A percentile compares a stretch with the other conserved stretches of the same genome.
Evolutionary conservation across 2,797 vertebrate species (phyloP).

Genomic region (Holocentrus rufus): DNA sequence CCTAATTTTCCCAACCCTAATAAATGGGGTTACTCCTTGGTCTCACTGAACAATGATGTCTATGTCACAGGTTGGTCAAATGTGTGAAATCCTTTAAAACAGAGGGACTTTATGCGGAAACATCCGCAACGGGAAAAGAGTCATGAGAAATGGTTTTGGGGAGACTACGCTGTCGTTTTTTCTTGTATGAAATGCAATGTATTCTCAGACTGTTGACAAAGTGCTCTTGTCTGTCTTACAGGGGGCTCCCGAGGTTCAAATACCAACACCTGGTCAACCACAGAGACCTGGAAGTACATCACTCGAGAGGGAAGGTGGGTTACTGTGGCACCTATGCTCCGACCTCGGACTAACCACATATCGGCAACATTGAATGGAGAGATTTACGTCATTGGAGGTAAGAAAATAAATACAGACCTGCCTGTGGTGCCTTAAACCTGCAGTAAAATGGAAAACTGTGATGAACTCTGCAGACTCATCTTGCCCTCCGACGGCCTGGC

Average conservation of each 20-base stretch:
- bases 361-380: conserved; percentile 92
- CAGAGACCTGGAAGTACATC: conserved; percentile 94
- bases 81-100: conserved; percentile 3
- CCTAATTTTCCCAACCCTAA: conserved; percentile 96
- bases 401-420: conserved; percentile 64
- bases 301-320: conserved; percentile 89
- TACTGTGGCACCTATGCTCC: conserved; percentile 91
- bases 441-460: conserved; percentile 43
- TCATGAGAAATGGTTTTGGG: not conserved
- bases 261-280: conserved; percentile 95
- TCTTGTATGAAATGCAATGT: conserved; percentile 37
- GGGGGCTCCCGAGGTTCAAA: conserved; percentile 93
- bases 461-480: conserved; percentile 31
- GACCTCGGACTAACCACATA: conserved; percentile 93
- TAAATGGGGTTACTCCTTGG: conserved; percentile 96
- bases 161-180: conserved; percentile 8
- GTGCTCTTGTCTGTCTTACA: conserved; percentile 64
- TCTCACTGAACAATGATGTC: conserved; percentile 90
- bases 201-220: conserved; percentile 41
- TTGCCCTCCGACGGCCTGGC: conserved; percentile 12
- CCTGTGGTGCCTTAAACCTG: conserved; percentile 46
- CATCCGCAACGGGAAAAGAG: not conserved
- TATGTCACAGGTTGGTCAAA: conserved; percentile 91
- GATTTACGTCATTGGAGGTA: conserved; percentile 95
- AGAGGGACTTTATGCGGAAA: conserved; percentile 1